Base-by-base conservation (phyloP, 2,888 invertebrate species). In the Atethmia centrago region DNA sequence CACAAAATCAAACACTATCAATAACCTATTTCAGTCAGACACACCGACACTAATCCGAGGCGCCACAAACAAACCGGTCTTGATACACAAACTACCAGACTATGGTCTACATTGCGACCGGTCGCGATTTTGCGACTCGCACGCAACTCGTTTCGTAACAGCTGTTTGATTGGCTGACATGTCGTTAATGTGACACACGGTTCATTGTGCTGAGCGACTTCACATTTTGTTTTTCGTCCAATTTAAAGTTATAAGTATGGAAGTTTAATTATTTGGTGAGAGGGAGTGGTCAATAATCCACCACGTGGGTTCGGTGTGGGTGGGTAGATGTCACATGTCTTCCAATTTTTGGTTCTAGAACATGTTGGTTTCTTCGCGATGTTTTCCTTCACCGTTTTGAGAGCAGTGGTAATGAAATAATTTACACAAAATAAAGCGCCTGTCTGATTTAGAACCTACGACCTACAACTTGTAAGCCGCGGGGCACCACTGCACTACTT, bases 131-230 rank as follows among this genome's bases (percentile, higher is more conserved):
- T 85, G 87, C 88, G 89, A 87, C 88, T 86, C 82, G 71, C 69
- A 82, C 89, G 91, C 90, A 89, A 88, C 85, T 76, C 68, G 87
- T 93, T 93, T 90, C 90, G 90, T 90, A 91, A 93, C 85, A 76
- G 67, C 76, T 79, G 74, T 71, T 84, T 87, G 88, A 90, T 89
- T 88, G 90, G 91, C 80, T 77, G 84, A 80, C 77, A 67, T 80
- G 79, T 72, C 71, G 79, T 87, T 88, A 77, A 76, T 84, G 77
- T 63, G 83, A 89, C 90, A 88, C 79, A 90, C 84, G 25, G 85
- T 0, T 61, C 1, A 40, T 21, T 19, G 55, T 55, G 51, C 7
- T n/a, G 25, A 49, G 25, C 31, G 25, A 62, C 21, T 40, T 31
- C 3, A 36, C 7, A 53, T 58, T 36, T 9, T 16, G 14, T n/a